Evolutionary conservation across 2,888 invertebrate species (phyloP).

Genomic region (Fragum whitleyi): DNA sequence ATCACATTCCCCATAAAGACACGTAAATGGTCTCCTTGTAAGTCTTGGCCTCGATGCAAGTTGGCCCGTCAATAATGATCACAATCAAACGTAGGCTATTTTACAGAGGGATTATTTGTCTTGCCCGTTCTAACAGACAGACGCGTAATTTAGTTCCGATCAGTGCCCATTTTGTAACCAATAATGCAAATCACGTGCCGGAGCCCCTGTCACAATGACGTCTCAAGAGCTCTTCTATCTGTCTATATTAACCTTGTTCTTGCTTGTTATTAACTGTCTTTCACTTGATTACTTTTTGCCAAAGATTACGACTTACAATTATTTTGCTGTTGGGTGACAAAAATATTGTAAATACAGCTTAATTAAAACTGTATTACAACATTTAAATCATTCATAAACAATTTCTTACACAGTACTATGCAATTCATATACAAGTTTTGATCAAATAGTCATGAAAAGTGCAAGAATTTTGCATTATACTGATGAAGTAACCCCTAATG

Average conservation of each 20-base stretch:
- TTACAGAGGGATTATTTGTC: not conserved
- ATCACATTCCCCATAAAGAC: not conserved
- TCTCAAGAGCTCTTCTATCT: not conserved
- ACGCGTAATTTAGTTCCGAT: slow-evolving; percentile 19
- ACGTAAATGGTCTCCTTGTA: not conserved
- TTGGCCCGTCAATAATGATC: not conserved
- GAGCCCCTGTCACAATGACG: not conserved
- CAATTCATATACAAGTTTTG: too few species aligned
- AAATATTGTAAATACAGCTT: too few species aligned
- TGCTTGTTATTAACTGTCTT: not conserved
- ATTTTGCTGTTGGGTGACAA: too few species aligned
- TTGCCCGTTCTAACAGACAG: slow-evolving; percentile 3
- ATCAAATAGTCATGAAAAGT: too few species aligned
- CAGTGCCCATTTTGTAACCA: slow-evolving; percentile 23
- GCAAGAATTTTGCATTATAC: too few species aligned
- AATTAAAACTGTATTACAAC: too few species aligned
- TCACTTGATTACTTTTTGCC: not conserved
- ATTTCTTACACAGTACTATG: too few species aligned
- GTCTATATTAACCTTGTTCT: slow-evolving; percentile 5
- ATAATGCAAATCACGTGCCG: slow-evolving; percentile 22
- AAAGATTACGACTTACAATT: too few species aligned
- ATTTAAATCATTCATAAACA: too few species aligned
- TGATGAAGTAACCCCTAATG: too few species aligned
- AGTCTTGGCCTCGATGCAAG: not conserved
- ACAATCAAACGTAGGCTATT: not conserved